phyloP scores from a whole-genome alignment of 2,888 invertebrate species.

The Magallana nippona region DNA sequence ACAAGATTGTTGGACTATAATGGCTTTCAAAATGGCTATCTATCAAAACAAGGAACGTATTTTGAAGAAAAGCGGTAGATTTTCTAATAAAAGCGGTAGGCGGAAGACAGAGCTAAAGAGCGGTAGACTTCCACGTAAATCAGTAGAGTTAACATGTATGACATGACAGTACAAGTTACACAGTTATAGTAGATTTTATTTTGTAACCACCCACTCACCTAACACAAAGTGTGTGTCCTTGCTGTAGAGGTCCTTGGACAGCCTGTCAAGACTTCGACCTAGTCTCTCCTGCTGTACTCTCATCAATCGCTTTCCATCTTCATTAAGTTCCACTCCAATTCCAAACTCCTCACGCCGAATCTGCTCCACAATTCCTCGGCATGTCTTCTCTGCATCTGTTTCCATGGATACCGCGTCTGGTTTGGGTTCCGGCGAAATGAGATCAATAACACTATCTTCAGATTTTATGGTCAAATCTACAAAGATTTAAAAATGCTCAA shows the following conservation, averaged over 20 bases:
- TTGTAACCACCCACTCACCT: not conserved
- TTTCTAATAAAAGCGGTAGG: too few species aligned
- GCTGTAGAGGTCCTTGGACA: conserved; percentile 76
- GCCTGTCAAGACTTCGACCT: conserved; percentile 77
- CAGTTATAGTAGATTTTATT: too few species aligned
- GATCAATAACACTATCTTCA: conserved; percentile 7
- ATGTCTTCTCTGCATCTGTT: conserved; percentile 43
- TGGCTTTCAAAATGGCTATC: too few species aligned
- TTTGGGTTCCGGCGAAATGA: conserved; percentile 25
- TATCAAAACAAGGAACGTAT: too few species aligned
- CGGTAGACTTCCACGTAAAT: too few species aligned
- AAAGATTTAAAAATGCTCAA: not conserved
- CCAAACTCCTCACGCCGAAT: conserved; percentile 79
- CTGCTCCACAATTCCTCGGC: conserved; percentile 68
- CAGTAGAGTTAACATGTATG: too few species aligned
- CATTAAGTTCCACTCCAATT: conserved; percentile 75
- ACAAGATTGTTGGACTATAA: too few species aligned
- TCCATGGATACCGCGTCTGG: conserved; percentile 39
- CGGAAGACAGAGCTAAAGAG: too few species aligned
- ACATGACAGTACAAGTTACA: too few species aligned
- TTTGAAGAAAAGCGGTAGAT: too few species aligned
- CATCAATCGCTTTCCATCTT: conserved; percentile 75
- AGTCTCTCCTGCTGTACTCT: conserved; percentile 75
- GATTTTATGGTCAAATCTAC: not conserved
- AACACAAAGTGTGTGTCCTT: conserved; percentile 52